phyloP scores from a whole-genome alignment of 2,113 vertebrate genomes.

The Fregetta grallaria region DNA sequence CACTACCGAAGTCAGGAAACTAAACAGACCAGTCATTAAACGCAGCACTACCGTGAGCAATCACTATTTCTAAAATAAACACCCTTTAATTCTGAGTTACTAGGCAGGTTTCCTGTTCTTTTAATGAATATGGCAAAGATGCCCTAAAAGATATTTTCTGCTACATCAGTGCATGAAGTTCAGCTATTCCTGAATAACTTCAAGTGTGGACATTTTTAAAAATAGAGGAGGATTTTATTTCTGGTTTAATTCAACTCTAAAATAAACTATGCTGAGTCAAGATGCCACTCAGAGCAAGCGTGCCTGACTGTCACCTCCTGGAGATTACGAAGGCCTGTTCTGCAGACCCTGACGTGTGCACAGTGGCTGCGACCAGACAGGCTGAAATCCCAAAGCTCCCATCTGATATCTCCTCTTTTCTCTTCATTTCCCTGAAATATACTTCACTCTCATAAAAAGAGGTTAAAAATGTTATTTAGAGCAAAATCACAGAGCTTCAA shows the following conservation, averaged over 20 bases:
- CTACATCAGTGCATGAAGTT: not conserved
- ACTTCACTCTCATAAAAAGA: not conserved
- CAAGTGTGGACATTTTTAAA: not conserved
- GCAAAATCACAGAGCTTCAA: not conserved
- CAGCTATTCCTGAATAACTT: not conserved
- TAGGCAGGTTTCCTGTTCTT: not conserved
- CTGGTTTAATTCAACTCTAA: not conserved
- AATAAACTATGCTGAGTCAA: not conserved
- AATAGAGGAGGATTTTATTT: not conserved
- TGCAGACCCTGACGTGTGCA: not conserved
- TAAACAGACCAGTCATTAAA: not conserved
- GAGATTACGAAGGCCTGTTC: not conserved
- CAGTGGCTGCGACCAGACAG: not conserved
- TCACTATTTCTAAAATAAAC: not conserved
- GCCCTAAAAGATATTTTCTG: not conserved
- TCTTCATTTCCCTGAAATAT: not conserved
- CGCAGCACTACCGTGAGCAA: not conserved
- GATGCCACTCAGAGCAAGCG: not conserved
- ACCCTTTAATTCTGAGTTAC: not conserved
- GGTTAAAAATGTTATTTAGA: not conserved
- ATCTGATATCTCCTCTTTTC: not conserved
- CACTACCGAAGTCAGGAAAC: not conserved
- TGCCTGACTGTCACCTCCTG: not conserved
- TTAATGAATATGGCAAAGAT: not conserved
- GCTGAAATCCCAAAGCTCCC: not conserved